These are phyloP conservation scores for Trachemys scripta DNA, from an alignment of 2,113 vertebrate genomes.

Conservation along the genomic window DNA sequence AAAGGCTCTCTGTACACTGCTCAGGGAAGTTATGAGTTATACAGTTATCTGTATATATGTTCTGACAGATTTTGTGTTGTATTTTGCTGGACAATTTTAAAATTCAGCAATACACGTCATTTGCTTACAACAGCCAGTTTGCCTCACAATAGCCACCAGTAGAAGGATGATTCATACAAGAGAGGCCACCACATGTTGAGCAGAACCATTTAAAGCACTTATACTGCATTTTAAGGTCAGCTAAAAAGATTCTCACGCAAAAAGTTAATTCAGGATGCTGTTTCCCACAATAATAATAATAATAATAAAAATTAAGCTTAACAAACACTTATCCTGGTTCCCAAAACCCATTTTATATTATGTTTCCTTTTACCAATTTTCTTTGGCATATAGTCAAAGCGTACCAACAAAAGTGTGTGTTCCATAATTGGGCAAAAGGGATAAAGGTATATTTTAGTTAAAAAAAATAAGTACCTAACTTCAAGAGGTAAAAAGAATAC, in stretches of 20 bases:
- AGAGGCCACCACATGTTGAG: slow-evolving; percentile 66
- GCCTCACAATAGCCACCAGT: slow-evolving; percentile 41
- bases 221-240: slow-evolving; percentile 42
- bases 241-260: slow-evolving; percentile 67
- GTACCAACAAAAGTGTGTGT: slow-evolving; percentile 52
- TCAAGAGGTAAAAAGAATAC: slow-evolving; percentile 35
- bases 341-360: slow-evolving; percentile 50
- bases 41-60: slow-evolving; percentile 54
- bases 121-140: slow-evolving; percentile 73
- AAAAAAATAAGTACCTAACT: slow-evolving; percentile 44
- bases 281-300: slow-evolving; percentile 60
- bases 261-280: slow-evolving; percentile 64
- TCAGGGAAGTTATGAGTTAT: slow-evolving; percentile 16
- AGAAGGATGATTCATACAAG: slow-evolving; percentile 70
- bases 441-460: slow-evolving; percentile 59
- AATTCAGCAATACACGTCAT: slow-evolving; percentile 68
- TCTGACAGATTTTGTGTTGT: slow-evolving; percentile 67
- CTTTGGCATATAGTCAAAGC: slow-evolving; percentile 17
- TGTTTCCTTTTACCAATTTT: slow-evolving; percentile 53
- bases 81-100: slow-evolving; percentile 57
- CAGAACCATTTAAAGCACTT: slow-evolving; percentile 24
- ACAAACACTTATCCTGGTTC: slow-evolving; percentile 49
- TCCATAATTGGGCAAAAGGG: slow-evolving; percentile 49
- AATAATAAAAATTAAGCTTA: slow-evolving; percentile 66
- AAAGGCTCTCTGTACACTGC: slow-evolving; percentile 6